phyloP scores from a whole-genome alignment of 1,140 invertebrate genomes.

The Delia radicum region DNA sequence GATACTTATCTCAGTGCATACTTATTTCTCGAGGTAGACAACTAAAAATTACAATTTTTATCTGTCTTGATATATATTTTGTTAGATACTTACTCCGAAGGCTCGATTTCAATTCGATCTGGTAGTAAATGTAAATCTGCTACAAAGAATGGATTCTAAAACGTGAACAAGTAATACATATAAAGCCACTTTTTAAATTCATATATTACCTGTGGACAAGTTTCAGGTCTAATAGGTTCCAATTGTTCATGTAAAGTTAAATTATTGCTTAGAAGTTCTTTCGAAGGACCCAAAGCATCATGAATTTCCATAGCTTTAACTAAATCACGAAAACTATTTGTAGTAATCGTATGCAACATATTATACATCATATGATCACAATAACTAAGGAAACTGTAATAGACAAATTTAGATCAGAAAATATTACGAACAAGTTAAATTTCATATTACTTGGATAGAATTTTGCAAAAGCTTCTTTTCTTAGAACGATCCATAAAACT shows the following conservation, averaged over 20 bases:
- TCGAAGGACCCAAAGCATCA: slow-evolving; percentile 36
- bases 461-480: slow-evolving; percentile 73
- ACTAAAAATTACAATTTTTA: too few relatives aligned
- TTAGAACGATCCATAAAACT: slow-evolving; percentile 81
- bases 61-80: too few relatives aligned
- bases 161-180: neutral
- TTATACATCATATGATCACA: slow-evolving; percentile 45
- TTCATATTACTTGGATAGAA: slow-evolving; percentile 64
- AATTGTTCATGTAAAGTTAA: slow-evolving; percentile 33
- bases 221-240: slow-evolving; percentile 36
- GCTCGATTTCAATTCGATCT: slow-evolving; percentile 54
- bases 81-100: slow-evolving; percentile 43
- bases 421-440: neutral
- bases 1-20: too few relatives aligned
- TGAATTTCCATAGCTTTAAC: slow-evolving; percentile 38
- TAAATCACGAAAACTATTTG: slow-evolving; percentile 41
- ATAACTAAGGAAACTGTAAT: slow-evolving; percentile 39
- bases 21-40: too few relatives aligned
- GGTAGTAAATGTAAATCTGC: slow-evolving; percentile 45
- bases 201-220: slow-evolving; percentile 35
- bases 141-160: slow-evolving; percentile 45
- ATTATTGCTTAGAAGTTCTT: slow-evolving; percentile 33
- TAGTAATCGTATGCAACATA: slow-evolving; percentile 43
- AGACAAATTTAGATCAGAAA: neutral
- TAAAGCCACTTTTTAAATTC: neutral